Base-by-base conservation (phyloP, 2,888 invertebrate genomes). In the Nomada hirtipes region DNA sequence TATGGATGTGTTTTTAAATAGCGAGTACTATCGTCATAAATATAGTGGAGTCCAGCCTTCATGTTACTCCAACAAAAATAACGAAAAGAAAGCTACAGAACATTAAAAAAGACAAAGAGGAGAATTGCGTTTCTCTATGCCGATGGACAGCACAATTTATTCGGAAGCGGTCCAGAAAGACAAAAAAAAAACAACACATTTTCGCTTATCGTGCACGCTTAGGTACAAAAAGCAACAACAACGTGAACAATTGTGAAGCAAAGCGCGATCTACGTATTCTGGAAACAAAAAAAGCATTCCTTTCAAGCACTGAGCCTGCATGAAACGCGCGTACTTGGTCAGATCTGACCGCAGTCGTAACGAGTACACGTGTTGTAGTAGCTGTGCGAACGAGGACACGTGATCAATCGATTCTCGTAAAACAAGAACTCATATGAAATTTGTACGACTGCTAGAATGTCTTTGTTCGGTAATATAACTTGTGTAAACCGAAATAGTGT, bases 341-440 rank as follows among this genome's bases (percentile, higher is more conserved):
- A 36, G 15, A 69, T 23, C 18, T 26, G 53, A 72, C 55, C 57
- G 71, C 57, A 68, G 26, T 26, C n/a, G 72, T 11, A 52, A 53
- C 26, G 20, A 52, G 18, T 26, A 57, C 67, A 69, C 20, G 36
- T 61, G 47, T 36, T 52, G 2, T 53, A 20, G 26, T 15, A 60
- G 57, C 18, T 47, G 42, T 71, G 75, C 64, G 83, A 84, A 79
- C 82, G 84, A 85, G 85, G 84, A 81, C 78, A 84, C 85, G 85
- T 84, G 84, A 57, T 67, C 67, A 60, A 36, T 55, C 47, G 57
- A 74, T 59, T 82, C n/a, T 29, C 47, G 26, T 3, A 60, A 4
- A 23, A 3, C 29, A 59, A 13, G 26, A 26, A 36, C 29, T 47
- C 23, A 36, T 63, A 29, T 42, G 7, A 7, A 59, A 57, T 63